These are phyloP conservation scores for Autographa pulchrina DNA, from an alignment of 2,888 invertebrate species.

Conservation along the genomic window DNA sequence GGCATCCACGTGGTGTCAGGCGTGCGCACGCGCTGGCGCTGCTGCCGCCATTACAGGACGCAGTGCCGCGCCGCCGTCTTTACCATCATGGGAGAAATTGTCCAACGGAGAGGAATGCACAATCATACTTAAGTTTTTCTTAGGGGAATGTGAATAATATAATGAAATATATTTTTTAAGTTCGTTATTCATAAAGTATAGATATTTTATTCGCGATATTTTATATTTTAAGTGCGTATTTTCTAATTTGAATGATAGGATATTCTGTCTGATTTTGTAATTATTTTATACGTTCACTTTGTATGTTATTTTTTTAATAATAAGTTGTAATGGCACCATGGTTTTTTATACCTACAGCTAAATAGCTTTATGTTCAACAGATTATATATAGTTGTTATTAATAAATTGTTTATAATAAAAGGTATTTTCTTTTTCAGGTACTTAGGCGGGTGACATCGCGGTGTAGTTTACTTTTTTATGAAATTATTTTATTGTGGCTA, in stretches of 20 bases:
- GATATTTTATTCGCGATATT: not conserved
- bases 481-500: no score
- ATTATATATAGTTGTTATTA: not conserved
- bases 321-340: constrained; percentile 31
- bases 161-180: no score
- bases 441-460: not conserved
- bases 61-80: constrained; percentile 16
- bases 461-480: not conserved
- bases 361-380: not conserved
- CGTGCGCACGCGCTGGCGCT: constrained; percentile 15
- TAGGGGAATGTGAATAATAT: no score
- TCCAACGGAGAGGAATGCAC: constrained; percentile 9
- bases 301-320: not conserved
- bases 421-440: constrained; percentile 40
- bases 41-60: constrained; percentile 21
- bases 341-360: constrained; percentile 7
- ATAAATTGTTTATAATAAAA: constrained; percentile 11
- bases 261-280: not conserved
- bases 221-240: not conserved
- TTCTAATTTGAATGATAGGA: not conserved
- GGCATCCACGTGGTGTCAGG: constrained; percentile 20
- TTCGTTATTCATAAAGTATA: not conserved
- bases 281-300: not conserved
- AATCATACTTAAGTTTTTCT: constrained; percentile 12
- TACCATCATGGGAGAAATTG: constrained; percentile 11